phyloP scores from a whole-genome alignment of 2,797 vertebrate species.

The Clarias platycephalus region DNA sequence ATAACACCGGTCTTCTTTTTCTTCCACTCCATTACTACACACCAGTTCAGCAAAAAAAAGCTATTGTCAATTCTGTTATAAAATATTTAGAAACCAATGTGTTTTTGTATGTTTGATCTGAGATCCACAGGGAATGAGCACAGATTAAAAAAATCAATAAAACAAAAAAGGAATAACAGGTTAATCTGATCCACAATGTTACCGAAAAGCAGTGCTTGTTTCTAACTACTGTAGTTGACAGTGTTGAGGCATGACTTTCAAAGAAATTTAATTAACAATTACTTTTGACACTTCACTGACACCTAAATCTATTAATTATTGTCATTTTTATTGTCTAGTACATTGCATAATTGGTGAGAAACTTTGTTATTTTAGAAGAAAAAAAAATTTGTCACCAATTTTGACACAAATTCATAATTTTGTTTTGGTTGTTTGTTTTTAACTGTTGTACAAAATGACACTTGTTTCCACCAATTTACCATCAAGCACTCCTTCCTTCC shows the following conservation, averaged over 20 bases:
- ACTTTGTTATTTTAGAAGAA: background rate
- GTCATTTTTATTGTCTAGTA: background rate
- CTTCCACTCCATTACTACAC: background rate
- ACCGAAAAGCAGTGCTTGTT: background rate
- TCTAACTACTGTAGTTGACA: background rate
- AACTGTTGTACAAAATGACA: background rate
- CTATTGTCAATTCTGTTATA: background rate
- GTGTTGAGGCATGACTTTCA: background rate
- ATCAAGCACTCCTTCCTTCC: background rate
- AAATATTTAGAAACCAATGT: background rate
- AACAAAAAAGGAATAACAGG: background rate
- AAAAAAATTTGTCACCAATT: background rate
- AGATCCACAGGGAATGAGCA: background rate
- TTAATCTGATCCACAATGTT: background rate
- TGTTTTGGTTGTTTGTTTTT: background rate
- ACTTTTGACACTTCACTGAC: background rate
- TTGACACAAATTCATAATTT: background rate
- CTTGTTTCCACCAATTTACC: background rate
- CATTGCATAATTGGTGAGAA: background rate
- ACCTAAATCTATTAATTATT: background rate
- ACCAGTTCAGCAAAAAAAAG: background rate
- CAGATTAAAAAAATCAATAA: background rate
- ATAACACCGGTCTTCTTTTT: background rate
- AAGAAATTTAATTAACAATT: background rate
- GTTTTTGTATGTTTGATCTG: background rate